Percentiles rank a stretch among this genome's conserved stretches.
Evolutionary conservation across 2,113 vertebrate genomes (phyloP).

Genomic region (Amblyornis subalaris): DNA sequence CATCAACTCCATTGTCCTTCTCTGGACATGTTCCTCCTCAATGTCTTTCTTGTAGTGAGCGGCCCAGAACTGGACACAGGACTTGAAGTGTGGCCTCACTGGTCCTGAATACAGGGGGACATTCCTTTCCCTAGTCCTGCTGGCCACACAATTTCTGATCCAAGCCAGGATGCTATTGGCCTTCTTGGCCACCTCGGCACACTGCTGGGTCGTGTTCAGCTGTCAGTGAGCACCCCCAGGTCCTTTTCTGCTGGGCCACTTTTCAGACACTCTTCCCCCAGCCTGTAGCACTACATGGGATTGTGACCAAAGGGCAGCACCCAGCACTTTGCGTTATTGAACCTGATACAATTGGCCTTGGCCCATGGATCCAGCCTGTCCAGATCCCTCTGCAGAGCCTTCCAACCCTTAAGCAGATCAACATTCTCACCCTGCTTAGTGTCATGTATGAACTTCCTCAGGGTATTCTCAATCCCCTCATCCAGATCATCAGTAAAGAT

Average conservation of each 20-base stretch:
- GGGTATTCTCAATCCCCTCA: fast-evolving
- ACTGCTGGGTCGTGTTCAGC: not conserved
- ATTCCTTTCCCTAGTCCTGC: not conserved
- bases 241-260: not conserved
- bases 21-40: not conserved
- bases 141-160: not conserved
- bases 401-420: not conserved
- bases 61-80: not conserved
- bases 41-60: not conserved
- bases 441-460: not conserved
- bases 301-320: not conserved
- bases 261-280: not conserved
- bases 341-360: not conserved
- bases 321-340: not conserved
- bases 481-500: fast-evolving
- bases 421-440: not conserved
- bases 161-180: not conserved
- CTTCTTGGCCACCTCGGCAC: not conserved
- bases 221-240: not conserved
- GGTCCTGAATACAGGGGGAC: not conserved
- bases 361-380: not conserved
- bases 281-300: not conserved
- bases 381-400: not conserved
- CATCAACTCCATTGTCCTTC: not conserved
- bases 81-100: not conserved